Evolutionary conservation across 2,113 vertebrate species (phyloP), one percentile per base, ranked within the genome.

Genomic region (Prionailurus viverrinus): DNA sequence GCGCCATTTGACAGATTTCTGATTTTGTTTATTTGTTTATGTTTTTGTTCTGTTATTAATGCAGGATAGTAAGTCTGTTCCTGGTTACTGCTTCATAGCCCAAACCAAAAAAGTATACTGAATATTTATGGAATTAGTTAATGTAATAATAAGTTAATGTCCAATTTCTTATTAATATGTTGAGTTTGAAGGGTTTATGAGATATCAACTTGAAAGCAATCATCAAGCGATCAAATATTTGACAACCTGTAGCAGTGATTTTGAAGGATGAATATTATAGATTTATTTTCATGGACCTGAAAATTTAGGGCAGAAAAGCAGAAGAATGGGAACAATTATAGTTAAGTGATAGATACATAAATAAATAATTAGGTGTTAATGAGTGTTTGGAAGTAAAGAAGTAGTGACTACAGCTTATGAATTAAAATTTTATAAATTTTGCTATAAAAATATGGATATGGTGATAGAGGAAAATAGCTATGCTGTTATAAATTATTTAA

Each of bases 401-500:
- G 6, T 21, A 84, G 21, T 58, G 19, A n/a, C 15, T 83, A 76
- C 5, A 39, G 78, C 58, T 71, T 94, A 66, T 84, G 16, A 84
- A 31, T 85, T 93, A 69, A 81, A 33, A 33, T 91, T 65, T 80
- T 69, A 41, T 65, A 68, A n/a, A 33, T 13, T 73, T 95, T 92
- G 7, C 25, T 14, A 55, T 55, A 39, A 92, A 18, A 94, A n/a
- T 68, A 92, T 80, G 21, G 19, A 69, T 39, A 61, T 41, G 16
- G 85, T 69, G 48, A 53, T 80, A 5, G 7, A 86, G 55, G 45
- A 76, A 83, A 88, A 68, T 55, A 14, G 45, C 53, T 69, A 7
- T 18, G 51, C 14, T 63, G 25, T 48, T 71, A 39, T 86, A 89
- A 96, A 55, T 95, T 41, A 95, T 92, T 76, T 33, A 84, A 84